phyloP scores from a whole-genome alignment of 2,113 vertebrate genomes.

The Marmota monax region DNA sequence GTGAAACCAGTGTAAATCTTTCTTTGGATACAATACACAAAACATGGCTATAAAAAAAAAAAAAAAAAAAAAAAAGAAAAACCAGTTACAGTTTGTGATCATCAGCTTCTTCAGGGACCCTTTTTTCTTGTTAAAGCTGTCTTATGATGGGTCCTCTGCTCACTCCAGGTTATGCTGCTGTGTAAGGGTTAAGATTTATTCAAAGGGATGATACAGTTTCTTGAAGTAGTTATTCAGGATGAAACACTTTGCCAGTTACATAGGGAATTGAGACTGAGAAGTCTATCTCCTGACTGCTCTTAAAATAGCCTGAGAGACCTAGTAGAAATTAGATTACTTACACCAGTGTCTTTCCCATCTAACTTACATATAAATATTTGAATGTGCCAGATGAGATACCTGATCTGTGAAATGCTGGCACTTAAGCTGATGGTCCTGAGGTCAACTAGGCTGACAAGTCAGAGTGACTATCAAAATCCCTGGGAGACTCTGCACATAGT shows the following conservation, averaged over 20 bases:
- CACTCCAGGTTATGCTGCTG: neutral
- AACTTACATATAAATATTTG: neutral
- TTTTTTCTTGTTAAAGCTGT: neutral
- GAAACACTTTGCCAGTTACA: neutral
- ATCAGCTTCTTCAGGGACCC: neutral
- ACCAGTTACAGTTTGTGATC: fast-evolving
- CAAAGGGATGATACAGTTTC: neutral
- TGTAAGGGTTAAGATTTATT: neutral
- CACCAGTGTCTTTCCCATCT: neutral
- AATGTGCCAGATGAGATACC: neutral
- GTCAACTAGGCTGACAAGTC: neutral
- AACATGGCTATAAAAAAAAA: too few species aligned
- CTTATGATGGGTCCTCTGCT: neutral
- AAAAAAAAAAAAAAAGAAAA: too few species aligned
- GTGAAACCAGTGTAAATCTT: too few species aligned
- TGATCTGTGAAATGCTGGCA: neutral
- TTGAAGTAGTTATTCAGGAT: neutral
- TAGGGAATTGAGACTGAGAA: neutral
- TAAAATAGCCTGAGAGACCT: slow-evolving; percentile 4
- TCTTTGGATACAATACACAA: too few species aligned
- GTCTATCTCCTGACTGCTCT: neutral
- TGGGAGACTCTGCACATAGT: neutral
- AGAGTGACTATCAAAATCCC: neutral
- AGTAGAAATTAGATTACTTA: slow-evolving; percentile 5
- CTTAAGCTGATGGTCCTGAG: neutral